These are phyloP conservation scores for Actinia tenebrosa DNA, from an alignment of 64 coral and sea anemone genomes.

Conservation along the genomic window DNA sequence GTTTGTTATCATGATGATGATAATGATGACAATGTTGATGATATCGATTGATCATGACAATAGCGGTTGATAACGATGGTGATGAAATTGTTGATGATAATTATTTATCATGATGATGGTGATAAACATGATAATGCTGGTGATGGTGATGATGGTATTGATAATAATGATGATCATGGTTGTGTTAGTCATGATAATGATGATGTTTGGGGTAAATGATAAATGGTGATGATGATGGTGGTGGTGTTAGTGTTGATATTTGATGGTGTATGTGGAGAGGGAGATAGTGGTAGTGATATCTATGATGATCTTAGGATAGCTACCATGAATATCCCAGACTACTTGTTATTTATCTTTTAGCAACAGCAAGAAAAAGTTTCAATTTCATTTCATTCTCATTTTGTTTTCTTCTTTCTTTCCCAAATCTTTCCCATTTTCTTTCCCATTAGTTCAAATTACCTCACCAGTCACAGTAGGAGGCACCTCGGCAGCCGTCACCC, in stretches of 20 bases:
- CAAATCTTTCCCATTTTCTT: neutral
- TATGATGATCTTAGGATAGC: too few relatives aligned
- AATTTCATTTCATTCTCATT: too few relatives aligned
- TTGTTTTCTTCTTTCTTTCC: neutral
- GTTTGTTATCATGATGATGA: neutral
- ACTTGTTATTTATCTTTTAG: too few relatives aligned
- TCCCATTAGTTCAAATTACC: neutral
- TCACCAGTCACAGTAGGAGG: conserved; percentile 9
- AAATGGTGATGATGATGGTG: neutral
- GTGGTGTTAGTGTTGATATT: neutral
- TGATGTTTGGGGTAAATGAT: too few relatives aligned
- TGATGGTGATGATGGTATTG: neutral
- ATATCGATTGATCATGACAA: too few relatives aligned
- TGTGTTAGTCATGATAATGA: too few relatives aligned
- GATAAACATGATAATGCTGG: neutral
- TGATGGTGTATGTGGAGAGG: too few relatives aligned
- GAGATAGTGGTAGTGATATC: too few relatives aligned
- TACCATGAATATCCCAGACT: too few relatives aligned
- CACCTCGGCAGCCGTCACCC: neutral
- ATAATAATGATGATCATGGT: neutral
- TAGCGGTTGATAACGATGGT: neutral
- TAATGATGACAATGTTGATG: neutral
- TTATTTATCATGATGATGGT: neutral
- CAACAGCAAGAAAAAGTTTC: too few relatives aligned
- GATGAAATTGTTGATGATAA: neutral